A percentile compares a stretch with the other conserved stretches of the same genome.
phyloP scores from a whole-genome alignment of 2,888 invertebrate genomes.

The Flabesymbios commensalis region DNA sequence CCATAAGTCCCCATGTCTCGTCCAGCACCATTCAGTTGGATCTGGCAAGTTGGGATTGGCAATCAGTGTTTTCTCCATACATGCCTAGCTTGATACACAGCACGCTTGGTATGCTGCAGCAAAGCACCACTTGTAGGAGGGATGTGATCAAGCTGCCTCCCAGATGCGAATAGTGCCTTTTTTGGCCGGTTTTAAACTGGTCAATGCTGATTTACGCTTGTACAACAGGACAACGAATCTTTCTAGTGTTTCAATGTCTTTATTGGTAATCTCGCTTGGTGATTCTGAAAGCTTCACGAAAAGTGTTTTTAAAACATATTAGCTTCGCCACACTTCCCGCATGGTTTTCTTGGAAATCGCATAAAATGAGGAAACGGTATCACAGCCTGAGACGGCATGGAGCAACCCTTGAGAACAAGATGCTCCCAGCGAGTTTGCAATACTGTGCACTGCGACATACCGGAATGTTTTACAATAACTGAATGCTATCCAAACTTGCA shows the following conservation, averaged over 20 bases:
- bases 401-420: conserved; percentile 13
- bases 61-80: conserved; percentile 17
- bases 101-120: conserved; percentile 27
- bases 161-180: conserved; percentile 24
- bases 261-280: background rate
- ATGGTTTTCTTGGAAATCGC: conserved; percentile 14
- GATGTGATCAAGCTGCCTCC: conserved; percentile 17
- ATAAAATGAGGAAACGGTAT: conserved; percentile 17
- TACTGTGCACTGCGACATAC: conserved; percentile 27
- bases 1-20: background rate
- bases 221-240: conserved; percentile 34
- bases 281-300: background rate
- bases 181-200: conserved; percentile 25
- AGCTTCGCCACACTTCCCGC: conserved; percentile 6
- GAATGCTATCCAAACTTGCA: conserved; percentile 24
- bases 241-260: conserved; percentile 18
- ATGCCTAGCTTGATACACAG: conserved; percentile 26
- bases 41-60: background rate
- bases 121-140: conserved; percentile 33
- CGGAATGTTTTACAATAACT: conserved; percentile 19
- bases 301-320: background rate
- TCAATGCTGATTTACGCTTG: conserved; percentile 15
- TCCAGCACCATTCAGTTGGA: conserved; percentile 10
- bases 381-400: conserved; percentile 30
- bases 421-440: conserved; percentile 14